Percentiles rank a stretch among this genome's conserved stretches.
Evolutionary conservation across 2,888 invertebrate genomes (phyloP).

Genomic region (Pelosia muscerda): DNA sequence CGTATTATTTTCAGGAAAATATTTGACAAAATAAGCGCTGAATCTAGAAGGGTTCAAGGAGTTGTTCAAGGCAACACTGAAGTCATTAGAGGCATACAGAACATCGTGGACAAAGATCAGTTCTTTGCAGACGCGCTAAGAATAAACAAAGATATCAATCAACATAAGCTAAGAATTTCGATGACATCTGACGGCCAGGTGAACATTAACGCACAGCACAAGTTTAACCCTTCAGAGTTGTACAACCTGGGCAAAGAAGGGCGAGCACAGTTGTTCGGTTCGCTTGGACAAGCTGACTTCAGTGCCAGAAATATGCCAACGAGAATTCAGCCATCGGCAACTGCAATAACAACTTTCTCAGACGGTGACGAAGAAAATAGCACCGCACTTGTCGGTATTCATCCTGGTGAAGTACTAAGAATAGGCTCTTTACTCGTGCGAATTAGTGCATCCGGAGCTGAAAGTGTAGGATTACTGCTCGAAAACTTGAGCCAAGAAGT

Average conservation of each 20-base stretch:
- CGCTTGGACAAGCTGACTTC: constrained; percentile 68
- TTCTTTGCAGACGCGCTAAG: constrained; percentile 84
- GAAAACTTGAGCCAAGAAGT: constrained; percentile 75
- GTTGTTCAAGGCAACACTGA: constrained; percentile 83
- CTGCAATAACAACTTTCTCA: constrained; percentile 58
- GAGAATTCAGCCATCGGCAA: constrained; percentile 55
- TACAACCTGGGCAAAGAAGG: constrained; percentile 67
- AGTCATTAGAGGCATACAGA: constrained; percentile 84
- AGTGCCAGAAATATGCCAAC: constrained; percentile 68
- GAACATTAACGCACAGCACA: constrained; percentile 77
- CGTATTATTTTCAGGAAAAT: constrained; percentile 77
- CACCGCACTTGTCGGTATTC: constrained; percentile 68
- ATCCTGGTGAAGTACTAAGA: constrained; percentile 76
- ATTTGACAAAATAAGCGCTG: constrained; percentile 86
- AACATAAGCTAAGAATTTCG: constrained; percentile 80
- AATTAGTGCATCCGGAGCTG: constrained; percentile 73
- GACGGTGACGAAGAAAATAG: constrained; percentile 61
- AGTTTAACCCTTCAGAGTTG: constrained; percentile 74
- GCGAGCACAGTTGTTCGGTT: constrained; percentile 69
- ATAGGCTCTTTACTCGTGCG: constrained; percentile 72
- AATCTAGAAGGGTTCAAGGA: constrained; percentile 82
- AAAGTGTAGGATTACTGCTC: constrained; percentile 70
- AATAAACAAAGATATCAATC: constrained; percentile 85
- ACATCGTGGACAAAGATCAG: constrained; percentile 84
- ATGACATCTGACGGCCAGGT: constrained; percentile 80